phyloP scores from a whole-genome alignment of 2,888 invertebrate genomes.

The Lypha dubia region DNA sequence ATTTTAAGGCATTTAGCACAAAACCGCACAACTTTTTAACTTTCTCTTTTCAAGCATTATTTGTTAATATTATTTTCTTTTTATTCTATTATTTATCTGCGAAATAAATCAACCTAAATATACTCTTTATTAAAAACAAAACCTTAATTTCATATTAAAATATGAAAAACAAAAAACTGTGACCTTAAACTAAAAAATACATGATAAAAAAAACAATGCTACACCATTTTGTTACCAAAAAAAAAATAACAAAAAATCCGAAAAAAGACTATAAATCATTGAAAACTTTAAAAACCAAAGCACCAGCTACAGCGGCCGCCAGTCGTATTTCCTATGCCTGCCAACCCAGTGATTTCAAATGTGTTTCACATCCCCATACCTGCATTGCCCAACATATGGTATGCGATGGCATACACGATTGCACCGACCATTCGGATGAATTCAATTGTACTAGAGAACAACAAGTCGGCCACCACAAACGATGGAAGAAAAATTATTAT shows the following conservation, averaged over 20 bases:
- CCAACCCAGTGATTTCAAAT: conserved; percentile 81
- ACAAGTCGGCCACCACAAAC: conserved; percentile 74
- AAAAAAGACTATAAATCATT: conserved; percentile 79
- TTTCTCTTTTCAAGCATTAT: conserved; percentile 15
- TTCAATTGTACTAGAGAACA: conserved; percentile 84
- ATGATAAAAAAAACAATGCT: conserved; percentile 16
- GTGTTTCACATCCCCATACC: conserved; percentile 82
- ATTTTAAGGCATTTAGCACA: conserved; percentile 43
- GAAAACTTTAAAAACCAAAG: conserved; percentile 74
- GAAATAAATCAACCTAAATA: conserved; percentile 25
- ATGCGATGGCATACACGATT: conserved; percentile 86
- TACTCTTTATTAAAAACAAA: conserved; percentile 23
- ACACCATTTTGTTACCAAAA: conserved; percentile 5
- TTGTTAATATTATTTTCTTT: conserved; percentile 39
- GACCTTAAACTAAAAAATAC: conserved; percentile 33
- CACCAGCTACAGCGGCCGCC: conserved; percentile 69
- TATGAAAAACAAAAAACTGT: conserved; percentile 18
- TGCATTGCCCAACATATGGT: conserved; percentile 81
- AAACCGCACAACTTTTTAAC: conserved; percentile 10
- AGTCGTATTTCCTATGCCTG: conserved; percentile 77
- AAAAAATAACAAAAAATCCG: conserved; percentile 13
- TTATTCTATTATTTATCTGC: conserved; percentile 50
- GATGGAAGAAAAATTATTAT: conserved; percentile 80
- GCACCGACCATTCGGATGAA: conserved; percentile 87
- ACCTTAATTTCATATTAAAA: conserved; percentile 26